Conservation (phyloP, 2,888 invertebrate genomes). For the Limenitis camilla region DNA sequence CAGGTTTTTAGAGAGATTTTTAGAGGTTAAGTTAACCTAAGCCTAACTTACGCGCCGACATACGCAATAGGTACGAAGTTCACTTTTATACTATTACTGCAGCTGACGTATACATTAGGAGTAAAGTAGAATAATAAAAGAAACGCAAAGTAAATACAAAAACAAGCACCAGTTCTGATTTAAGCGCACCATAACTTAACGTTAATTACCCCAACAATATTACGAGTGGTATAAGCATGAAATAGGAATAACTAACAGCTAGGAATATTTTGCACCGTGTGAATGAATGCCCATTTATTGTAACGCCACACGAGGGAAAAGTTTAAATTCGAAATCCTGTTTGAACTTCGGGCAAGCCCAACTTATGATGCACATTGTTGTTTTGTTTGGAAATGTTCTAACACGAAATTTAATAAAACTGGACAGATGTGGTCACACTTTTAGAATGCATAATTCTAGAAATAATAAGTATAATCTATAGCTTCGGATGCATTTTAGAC, state of each 20-base stretch:
- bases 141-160: background rate
- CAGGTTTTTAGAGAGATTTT: too few species aligned
- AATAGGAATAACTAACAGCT: conserved; percentile 5
- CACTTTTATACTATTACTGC: too few species aligned
- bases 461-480: background rate
- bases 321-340: conserved; percentile 28
- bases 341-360: conserved; percentile 25
- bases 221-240: background rate
- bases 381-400: conserved; percentile 14
- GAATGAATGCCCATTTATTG: conserved; percentile 34
- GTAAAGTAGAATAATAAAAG: background rate
- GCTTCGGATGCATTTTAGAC: background rate
- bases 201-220: conserved; percentile 17
- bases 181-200: conserved; percentile 6
- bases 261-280: conserved; percentile 23
- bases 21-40: too few species aligned
- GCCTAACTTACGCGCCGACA: too few species aligned
- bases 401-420: conserved; percentile 13
- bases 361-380: conserved; percentile 24
- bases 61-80: too few species aligned
- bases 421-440: conserved; percentile 6
- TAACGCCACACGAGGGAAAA: conserved; percentile 27
- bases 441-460: background rate
- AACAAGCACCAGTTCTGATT: background rate
- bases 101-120: background rate